Conservation (phyloP, 2,888 invertebrate species). For the Platynereis dumerilii region DNA sequence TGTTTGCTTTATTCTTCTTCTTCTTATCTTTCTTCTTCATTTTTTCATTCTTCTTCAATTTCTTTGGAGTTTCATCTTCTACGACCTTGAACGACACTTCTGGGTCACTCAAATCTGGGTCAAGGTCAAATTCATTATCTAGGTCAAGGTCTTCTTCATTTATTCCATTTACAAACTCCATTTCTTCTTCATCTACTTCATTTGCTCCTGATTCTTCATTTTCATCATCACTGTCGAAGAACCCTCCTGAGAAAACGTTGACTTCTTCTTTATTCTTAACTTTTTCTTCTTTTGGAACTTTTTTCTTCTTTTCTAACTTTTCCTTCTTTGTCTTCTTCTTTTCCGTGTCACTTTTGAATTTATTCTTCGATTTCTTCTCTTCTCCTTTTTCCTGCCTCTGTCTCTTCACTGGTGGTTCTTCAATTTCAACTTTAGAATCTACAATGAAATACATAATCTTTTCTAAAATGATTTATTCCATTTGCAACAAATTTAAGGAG, state of each 20-base stretch:
- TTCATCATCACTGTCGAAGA: slow-evolving; percentile 13
- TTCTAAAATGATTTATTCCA: no score
- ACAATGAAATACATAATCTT: no score
- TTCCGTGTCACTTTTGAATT: neutral
- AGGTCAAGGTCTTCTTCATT: no score
- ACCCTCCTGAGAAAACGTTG: slow-evolving; percentile 4
- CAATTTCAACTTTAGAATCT: no score
- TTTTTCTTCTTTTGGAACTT: neutral
- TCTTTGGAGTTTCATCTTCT: no score
- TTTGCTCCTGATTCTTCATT: neutral
- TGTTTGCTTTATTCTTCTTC: neutral
- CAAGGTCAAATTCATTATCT: no score
- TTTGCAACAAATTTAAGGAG: no score
- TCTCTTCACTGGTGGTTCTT: no score
- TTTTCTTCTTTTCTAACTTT: neutral
- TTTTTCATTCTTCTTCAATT: slow-evolving; percentile 1
- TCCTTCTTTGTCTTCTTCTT: slow-evolving; percentile 5
- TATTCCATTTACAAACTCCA: no score
- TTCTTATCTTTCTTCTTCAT: neutral
- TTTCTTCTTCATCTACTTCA: neutral
- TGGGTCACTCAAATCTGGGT: no score
- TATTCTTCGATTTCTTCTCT: slow-evolving; percentile 1
- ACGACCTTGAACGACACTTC: no score
- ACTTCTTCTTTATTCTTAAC: neutral
- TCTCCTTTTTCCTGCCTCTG: neutral